A percentile compares a stretch with the other conserved stretches of the same genome.
These are phyloP conservation scores for Margaritifera margaritifera DNA, from an alignment of 2,888 invertebrate species.

Conservation along the genomic window DNA sequence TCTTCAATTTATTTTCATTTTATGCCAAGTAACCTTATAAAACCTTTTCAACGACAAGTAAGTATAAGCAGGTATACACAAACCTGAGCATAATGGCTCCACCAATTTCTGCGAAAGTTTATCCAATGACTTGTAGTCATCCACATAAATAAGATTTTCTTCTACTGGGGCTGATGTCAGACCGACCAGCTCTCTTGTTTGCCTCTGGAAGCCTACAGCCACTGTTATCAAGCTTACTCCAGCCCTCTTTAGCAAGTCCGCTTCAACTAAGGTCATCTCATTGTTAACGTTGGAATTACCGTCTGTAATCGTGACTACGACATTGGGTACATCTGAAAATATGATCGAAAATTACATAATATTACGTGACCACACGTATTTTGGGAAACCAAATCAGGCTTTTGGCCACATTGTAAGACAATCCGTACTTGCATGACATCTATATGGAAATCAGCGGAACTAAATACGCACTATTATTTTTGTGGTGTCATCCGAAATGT, in stretches of 20 bases:
- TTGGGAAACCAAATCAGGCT: too few relatives aligned
- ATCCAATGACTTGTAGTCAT: constrained; percentile 58
- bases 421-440: too few relatives aligned
- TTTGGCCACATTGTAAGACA: too few relatives aligned
- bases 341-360: background rate
- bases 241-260: constrained; percentile 47
- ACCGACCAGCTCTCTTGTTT: constrained; percentile 57
- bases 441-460: too few relatives aligned
- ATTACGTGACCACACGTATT: background rate
- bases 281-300: constrained; percentile 67
- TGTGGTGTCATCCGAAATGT: too few relatives aligned
- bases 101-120: constrained; percentile 55
- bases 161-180: constrained; percentile 61
- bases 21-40: background rate
- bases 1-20: background rate
- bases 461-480: too few relatives aligned
- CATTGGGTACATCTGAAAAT: constrained; percentile 56
- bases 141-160: constrained; percentile 60
- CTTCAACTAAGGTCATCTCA: constrained; percentile 62
- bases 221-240: constrained; percentile 61
- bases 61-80: constrained; percentile 4
- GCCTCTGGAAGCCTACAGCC: constrained; percentile 55
- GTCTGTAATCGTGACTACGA: constrained; percentile 61
- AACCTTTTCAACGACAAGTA: background rate
- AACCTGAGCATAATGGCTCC: constrained; percentile 64